Conservation (phyloP, 2,888 invertebrate species). For the Carpatolechia fugitivella region DNA sequence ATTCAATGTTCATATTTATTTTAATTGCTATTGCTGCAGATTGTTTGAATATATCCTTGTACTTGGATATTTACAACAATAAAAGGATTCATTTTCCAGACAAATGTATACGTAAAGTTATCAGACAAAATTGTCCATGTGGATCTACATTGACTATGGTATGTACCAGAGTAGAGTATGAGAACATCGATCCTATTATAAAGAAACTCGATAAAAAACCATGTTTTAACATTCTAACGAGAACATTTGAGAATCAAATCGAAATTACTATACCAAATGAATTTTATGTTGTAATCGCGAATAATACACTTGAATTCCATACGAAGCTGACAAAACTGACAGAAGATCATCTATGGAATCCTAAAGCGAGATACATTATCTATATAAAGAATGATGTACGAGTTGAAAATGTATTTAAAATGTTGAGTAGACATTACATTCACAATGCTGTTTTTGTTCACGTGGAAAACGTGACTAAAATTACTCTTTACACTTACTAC, state of each 20-base stretch:
- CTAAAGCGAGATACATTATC: neutral
- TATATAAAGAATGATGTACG: neutral
- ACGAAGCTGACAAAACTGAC: neutral
- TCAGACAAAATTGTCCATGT: neutral
- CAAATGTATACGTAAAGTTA: neutral
- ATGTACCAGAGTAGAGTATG: neutral
- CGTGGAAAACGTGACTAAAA: neutral
- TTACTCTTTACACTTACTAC: constrained; percentile 20
- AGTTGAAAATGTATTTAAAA: neutral
- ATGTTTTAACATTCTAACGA: neutral
- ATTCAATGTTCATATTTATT: too few relatives aligned
- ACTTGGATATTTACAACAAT: neutral
- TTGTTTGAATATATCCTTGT: neutral
- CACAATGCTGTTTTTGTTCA: neutral
- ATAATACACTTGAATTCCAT: neutral
- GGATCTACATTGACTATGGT: neutral
- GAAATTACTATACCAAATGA: neutral
- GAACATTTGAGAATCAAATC: neutral
- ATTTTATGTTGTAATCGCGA: neutral
- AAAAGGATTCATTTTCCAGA: neutral
- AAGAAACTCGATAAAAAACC: neutral
- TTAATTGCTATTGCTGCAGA: neutral
- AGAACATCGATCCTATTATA: neutral
- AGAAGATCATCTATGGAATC: neutral
- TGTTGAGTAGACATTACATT: neutral